Percentiles rank a stretch among this genome's conserved stretches.
Evolutionary conservation across 1,140 invertebrate genomes (phyloP).

Genomic region (Rhizoglyphus robini): DNA sequence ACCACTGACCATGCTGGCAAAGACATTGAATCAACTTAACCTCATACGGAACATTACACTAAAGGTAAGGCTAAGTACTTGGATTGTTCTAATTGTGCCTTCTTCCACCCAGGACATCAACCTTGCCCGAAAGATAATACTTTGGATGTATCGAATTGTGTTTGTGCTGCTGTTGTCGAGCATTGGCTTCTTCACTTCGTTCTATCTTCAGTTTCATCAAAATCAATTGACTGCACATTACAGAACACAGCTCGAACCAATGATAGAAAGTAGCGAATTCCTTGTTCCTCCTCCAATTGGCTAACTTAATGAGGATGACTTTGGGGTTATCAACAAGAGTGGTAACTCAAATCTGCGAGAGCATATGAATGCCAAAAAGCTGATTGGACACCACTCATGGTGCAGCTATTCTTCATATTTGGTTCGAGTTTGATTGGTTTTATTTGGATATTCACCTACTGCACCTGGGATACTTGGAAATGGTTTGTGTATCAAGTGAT

Average conservation of each 20-base stretch:
- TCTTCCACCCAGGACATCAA: too few species aligned
- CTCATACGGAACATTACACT: conserved; percentile 46
- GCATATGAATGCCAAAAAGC: background rate
- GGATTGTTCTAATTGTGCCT: too few species aligned
- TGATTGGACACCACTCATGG: background rate
- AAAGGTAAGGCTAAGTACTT: conserved; percentile 60
- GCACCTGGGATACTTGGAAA: background rate
- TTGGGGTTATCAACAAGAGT: background rate
- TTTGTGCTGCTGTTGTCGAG: background rate
- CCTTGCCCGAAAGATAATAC: background rate
- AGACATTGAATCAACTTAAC: conserved; percentile 57
- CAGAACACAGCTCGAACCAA: background rate
- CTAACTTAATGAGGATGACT: background rate
- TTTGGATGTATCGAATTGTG: background rate
- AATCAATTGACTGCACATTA: background rate
- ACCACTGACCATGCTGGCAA: too few species aligned
- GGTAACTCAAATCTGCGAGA: background rate
- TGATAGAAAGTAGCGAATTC: background rate
- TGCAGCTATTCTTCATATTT: background rate
- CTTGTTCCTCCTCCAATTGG: background rate
- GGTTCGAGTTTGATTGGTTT: background rate
- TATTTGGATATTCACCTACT: background rate
- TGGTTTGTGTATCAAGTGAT: background rate
- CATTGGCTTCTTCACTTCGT: background rate
- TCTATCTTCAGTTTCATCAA: background rate